Evolutionary conservation across 2,888 invertebrate species (phyloP), one percentile per base, ranked within the genome.

Genomic region (Tetramorium bicarinatum): DNA sequence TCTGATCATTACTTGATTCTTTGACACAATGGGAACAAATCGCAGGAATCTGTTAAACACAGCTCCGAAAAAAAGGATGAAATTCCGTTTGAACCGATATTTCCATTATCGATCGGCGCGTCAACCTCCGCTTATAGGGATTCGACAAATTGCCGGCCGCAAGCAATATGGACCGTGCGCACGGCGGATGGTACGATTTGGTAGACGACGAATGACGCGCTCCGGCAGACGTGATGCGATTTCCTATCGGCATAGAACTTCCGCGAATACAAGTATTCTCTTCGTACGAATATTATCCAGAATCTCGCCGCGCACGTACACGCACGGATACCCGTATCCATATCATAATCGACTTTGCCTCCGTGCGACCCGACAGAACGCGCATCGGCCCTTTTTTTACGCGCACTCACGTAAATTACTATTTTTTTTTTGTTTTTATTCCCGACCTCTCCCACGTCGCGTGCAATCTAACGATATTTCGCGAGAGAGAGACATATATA

Each of bases 61-160:
- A 13, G 18, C 6, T 56, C 11, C 47, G 21, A 47, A 71, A 44
- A 47, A 34, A 44, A 34, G 18, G 18, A 38, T 47, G 25, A 71
- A 79, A 59, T 59, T 41, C 21, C 34, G 9, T 44, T 21, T 18
- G 25, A 41, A 21, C 62, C 9, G 59, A 69, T 71, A 59, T 79
- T 79, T 71, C 56, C 47, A 59, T 71, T 59, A 79, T 79, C 71
- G 71, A 79, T 59, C 59, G 71, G 18, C 41, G 29, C 41, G 41
- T 56, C 41, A 77, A 29, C 34, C 47, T 47, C 15, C 34, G 44
- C 9, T 71, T 59, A 29, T 47, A 59, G 72, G n/a, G 59, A 38
- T 25, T 79, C 79, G 59, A 79, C 72, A 79, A 79, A 79, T 79
- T 79, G 72, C 38, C 34, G 34, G 47, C 59, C 59, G 25, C 71